Evolutionary conservation across 1,140 invertebrate species (phyloP), one percentile per base, ranked within the genome.

Genomic region (Drosophila ohnishii): DNA sequence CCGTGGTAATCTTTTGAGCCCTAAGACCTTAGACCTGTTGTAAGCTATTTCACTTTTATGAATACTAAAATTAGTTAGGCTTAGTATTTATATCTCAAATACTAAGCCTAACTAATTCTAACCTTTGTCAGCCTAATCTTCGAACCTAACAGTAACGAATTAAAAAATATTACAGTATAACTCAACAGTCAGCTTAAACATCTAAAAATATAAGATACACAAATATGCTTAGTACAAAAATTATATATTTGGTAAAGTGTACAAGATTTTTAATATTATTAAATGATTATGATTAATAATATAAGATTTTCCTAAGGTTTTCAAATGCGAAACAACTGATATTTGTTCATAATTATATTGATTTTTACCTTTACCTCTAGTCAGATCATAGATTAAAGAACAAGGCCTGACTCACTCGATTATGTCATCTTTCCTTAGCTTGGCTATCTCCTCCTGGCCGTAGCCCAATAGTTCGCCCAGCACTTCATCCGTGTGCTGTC

Each of bases 401-500:
- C 5, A 25, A n/a, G 13, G 8, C 9, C 39, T 2, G 3, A 30
- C 9, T 69, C 53, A 88, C 53, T 88, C 84, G 8, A 88, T 88
- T 62, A 88, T 75, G 8, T 75, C 55, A 39, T 88, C 55, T 3
- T 72, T 45, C 14, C 74, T 67, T 4, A 88, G 37, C 14, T 59
- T 34, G n/a, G 62, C 58, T 13, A 88, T 61, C 48, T 80, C 34
- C 14, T 78, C 62, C 2, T 42, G 16, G 7, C 40, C 92, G 83
- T 95, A 96, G n/a, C 94, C 93, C 47, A 98, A 92, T 48, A 97
- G 83, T 63, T 94, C 87, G 56, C 91, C 92, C 34, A 99, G 92
- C 45, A 99, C 93, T 86, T 96, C 93, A 44, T 92, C 90, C 1
- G 98, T 99, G 84, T 99, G 97, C 92, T 99, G 94, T 1, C 97